These are phyloP conservation scores for Acleris sparsana DNA, from an alignment of 2,888 invertebrate genomes.

Conservation along the genomic window DNA sequence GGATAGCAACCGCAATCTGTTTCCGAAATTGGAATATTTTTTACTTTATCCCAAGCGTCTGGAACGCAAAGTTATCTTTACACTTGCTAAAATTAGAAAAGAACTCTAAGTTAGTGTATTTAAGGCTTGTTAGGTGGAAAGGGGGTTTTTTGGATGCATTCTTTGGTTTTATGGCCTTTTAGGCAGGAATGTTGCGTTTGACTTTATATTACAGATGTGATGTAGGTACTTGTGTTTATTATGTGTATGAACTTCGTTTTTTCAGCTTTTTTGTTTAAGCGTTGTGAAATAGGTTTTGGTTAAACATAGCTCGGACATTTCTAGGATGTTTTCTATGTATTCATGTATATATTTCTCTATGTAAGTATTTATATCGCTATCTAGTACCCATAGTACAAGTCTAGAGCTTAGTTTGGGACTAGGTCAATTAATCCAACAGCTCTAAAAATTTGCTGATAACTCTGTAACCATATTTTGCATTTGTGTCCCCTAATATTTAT, in stretches of 20 bases:
- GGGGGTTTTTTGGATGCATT: slow-evolving; percentile 30
- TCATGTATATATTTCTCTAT: no score
- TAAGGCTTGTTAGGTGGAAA: background rate
- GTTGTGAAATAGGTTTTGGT: no score
- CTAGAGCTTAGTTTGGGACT: no score
- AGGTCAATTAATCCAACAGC: no score
- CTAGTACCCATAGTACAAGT: no score
- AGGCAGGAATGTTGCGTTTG: slow-evolving; percentile 46
- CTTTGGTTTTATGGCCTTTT: slow-evolving; percentile 38
- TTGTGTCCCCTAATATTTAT: no score
- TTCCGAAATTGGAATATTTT: slow-evolving; percentile 66
- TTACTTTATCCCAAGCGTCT: slow-evolving; percentile 55
- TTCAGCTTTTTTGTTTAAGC: no score
- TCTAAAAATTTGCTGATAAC: no score
- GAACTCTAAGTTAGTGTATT: slow-evolving; percentile 31
- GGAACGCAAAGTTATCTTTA: slow-evolving; percentile 39
- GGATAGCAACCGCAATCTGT: slow-evolving; percentile 61
- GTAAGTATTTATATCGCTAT: no score
- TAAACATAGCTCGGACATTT: no score
- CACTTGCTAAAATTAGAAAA: slow-evolving; percentile 8
- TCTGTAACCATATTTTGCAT: no score
- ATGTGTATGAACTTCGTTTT: slow-evolving; percentile 8
- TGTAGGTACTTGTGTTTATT: slow-evolving; percentile 12
- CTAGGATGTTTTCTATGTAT: no score
- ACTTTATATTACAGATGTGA: slow-evolving; percentile 44